Percentiles rank a stretch among this genome's conserved stretches.
These are phyloP conservation scores for Trichomycterus rosablanca DNA, from an alignment of 2,113 vertebrate species.

Conservation along the genomic window DNA sequence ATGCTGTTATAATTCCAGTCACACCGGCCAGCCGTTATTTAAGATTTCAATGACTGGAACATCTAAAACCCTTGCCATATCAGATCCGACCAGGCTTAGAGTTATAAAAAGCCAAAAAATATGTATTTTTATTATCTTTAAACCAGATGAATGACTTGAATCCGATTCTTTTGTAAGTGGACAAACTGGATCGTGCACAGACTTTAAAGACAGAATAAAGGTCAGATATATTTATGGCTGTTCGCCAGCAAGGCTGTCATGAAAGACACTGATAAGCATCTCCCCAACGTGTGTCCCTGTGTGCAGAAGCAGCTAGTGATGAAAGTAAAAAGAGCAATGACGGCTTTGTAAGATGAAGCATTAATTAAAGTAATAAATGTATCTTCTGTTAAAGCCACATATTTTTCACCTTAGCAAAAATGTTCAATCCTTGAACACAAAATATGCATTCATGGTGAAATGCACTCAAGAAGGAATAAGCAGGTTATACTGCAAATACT, in stretches of 20 bases:
- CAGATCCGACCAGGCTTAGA: neutral
- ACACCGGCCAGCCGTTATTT: neutral
- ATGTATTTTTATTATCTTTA: slow-evolving; percentile 4
- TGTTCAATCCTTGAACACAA: neutral
- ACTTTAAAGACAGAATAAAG: slow-evolving; percentile 24
- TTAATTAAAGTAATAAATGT: neutral
- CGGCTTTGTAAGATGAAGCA: slow-evolving; percentile 2
- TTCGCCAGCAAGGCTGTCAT: neutral
- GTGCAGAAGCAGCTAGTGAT: neutral
- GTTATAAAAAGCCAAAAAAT: neutral
- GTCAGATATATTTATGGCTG: slow-evolving; percentile 27
- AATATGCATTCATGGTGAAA: neutral
- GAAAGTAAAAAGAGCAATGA: slow-evolving; percentile 1
- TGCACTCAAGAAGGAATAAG: no score
- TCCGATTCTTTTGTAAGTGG: slow-evolving; percentile 9
- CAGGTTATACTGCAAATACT: no score
- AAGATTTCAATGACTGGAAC: neutral
- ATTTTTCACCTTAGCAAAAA: neutral
- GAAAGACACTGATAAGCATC: slow-evolving; percentile 11
- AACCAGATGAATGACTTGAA: slow-evolving; percentile 9
- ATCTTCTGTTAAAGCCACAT: neutral
- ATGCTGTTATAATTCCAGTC: neutral
- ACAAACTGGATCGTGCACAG: slow-evolving; percentile 13
- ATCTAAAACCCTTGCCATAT: slow-evolving; percentile 11
- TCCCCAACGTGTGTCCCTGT: neutral